These are phyloP conservation scores for Procavia capensis DNA, from an alignment of 2,113 vertebrate genomes.

Conservation along the genomic window DNA sequence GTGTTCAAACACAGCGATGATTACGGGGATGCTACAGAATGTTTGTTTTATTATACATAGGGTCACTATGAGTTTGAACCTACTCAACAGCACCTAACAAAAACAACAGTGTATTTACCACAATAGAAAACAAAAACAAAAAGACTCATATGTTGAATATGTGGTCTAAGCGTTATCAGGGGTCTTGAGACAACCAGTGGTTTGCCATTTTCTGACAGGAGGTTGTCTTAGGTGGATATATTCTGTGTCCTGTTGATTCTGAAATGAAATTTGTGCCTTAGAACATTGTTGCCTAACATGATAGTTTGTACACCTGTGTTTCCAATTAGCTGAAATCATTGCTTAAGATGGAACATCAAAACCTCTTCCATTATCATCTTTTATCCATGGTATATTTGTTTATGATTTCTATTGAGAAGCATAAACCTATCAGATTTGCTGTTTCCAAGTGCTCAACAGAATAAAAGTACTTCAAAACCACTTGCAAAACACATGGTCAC, in stretches of 20 bases:
- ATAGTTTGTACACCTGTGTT: slow-evolving; percentile 2
- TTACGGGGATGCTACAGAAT: no score
- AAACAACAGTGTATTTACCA: background rate
- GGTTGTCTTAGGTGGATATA: background rate
- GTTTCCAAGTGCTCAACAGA: background rate
- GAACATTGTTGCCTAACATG: background rate
- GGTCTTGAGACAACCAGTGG: background rate
- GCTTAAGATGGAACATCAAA: background rate
- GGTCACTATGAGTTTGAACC: no score
- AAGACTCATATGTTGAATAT: background rate
- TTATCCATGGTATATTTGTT: background rate
- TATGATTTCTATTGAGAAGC: background rate
- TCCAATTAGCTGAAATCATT: background rate
- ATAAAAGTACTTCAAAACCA: slow-evolving; percentile 48
- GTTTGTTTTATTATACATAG: no score
- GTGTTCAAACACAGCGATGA: no score
- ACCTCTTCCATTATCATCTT: background rate
- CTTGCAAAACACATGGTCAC: background rate
- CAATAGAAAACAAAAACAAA: background rate
- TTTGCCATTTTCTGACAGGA: background rate
- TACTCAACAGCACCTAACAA: no score
- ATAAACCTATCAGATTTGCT: background rate
- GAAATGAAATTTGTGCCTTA: background rate
- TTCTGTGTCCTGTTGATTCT: background rate
- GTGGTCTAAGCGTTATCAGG: background rate